A percentile compares a stretch with the other conserved stretches of the same genome.
phyloP scores from a whole-genome alignment of 2,888 invertebrate species.

The Diaphora mendica region DNA sequence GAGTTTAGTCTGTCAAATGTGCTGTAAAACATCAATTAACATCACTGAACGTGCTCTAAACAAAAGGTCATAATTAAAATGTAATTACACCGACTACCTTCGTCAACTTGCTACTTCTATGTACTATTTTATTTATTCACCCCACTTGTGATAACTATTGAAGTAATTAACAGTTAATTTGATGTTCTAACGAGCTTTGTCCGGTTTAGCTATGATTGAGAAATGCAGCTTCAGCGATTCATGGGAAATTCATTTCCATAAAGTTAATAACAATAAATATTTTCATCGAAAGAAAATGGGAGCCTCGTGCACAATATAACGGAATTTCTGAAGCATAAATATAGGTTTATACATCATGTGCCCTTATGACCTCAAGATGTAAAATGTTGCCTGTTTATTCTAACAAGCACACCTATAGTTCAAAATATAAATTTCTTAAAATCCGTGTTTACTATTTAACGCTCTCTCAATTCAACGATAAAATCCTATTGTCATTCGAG shows the following conservation, averaged over 20 bases:
- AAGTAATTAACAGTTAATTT: background rate
- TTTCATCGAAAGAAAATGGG: background rate
- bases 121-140: background rate
- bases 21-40: background rate
- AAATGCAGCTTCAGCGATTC: background rate
- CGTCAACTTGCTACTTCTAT: background rate
- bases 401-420: slow-evolving; percentile 29
- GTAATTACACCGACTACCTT: background rate
- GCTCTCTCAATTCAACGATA: slow-evolving; percentile 36
- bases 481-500: slow-evolving; percentile 42
- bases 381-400: slow-evolving; percentile 24
- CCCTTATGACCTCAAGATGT: background rate
- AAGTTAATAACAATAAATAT: background rate
- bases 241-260: background rate
- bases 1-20: background rate
- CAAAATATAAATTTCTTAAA: slow-evolving; percentile 41
- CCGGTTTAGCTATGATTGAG: background rate
- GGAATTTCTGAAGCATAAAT: background rate
- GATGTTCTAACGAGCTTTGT: background rate
- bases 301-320: background rate
- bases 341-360: background rate
- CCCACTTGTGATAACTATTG: background rate
- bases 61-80: background rate
- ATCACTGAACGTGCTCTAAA: background rate
- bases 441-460: slow-evolving; percentile 42